These are phyloP conservation scores for Caretta caretta DNA, from an alignment of 2,113 vertebrate species.

Conservation along the genomic window DNA sequence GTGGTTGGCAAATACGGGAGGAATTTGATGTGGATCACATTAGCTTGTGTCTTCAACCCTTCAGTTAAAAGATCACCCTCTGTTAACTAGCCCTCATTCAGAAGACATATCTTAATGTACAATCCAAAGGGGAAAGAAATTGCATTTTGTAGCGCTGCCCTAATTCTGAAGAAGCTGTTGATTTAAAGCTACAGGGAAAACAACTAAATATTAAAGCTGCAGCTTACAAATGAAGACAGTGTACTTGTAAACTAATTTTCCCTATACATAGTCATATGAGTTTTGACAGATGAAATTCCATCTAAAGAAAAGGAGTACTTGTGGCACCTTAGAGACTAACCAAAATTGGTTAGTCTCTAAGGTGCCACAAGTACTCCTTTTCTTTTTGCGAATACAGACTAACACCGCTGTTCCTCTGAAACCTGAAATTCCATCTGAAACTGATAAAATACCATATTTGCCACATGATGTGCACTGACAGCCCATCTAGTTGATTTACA, in stretches of 20 bases:
- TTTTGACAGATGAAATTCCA: background rate
- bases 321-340: too few species aligned
- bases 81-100: background rate
- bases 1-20: background rate
- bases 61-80: background rate
- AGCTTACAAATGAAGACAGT: too few species aligned
- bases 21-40: background rate
- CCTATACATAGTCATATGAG: background rate
- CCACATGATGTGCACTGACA: background rate
- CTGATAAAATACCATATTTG: background rate
- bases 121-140: too few species aligned
- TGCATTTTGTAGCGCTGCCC: background rate
- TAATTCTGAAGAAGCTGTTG: background rate
- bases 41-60: background rate
- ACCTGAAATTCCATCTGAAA: background rate
- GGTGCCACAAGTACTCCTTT: too few species aligned
- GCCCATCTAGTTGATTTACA: too few species aligned
- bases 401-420: too few species aligned
- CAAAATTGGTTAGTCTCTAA: too few species aligned
- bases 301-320: too few species aligned
- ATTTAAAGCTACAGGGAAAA: background rate
- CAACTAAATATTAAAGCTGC: too few species aligned
- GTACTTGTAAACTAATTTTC: too few species aligned
- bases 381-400: too few species aligned
- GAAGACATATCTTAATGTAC: background rate